phyloP scores from a whole-genome alignment of 2,888 invertebrate species.

The Drosophila paramelanica region DNA sequence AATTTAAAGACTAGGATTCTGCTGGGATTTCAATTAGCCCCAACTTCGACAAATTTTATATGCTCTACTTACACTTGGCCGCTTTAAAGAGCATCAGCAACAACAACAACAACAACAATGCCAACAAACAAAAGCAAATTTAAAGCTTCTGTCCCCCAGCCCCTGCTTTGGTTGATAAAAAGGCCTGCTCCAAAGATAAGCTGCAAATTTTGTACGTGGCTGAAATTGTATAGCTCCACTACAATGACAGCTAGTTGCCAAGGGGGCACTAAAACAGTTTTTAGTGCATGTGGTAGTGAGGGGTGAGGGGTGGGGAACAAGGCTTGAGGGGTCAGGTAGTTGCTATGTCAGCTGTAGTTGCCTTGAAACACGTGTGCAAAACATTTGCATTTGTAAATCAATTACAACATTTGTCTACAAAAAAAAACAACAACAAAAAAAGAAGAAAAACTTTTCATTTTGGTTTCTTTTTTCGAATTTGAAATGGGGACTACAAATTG shows the following conservation, averaged over 20 bases:
- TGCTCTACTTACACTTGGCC: constrained; percentile 23
- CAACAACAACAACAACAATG: constrained; percentile 18
- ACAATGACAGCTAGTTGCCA: constrained; percentile 1
- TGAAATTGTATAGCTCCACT: constrained; percentile 40
- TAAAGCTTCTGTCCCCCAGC: constrained; percentile 6
- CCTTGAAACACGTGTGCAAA: constrained; percentile 22
- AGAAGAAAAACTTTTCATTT: constrained; percentile 5
- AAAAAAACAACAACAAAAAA: constrained; percentile 4
- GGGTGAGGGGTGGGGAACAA: background rate
- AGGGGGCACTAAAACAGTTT: constrained; percentile 23
- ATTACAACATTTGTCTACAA: constrained; percentile 45
- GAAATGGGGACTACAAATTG: constrained; percentile 9
- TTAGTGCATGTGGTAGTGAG: background rate
- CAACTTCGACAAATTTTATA: constrained; percentile 7
- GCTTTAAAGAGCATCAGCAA: constrained; percentile 19
- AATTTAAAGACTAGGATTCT: constrained; percentile 7
- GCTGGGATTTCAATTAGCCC: constrained; percentile 15
- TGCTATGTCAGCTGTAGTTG: constrained; percentile 1
- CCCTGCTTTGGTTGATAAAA: constrained; percentile 6
- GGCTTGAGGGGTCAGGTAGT: background rate
- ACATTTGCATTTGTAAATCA: constrained; percentile 61
- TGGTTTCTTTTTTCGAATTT: constrained; percentile 1
- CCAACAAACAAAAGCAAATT: constrained; percentile 26
- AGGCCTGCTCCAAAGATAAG: constrained; percentile 45
- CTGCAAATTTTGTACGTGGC: constrained; percentile 51